Percentiles rank a stretch among this genome's conserved stretches.
phyloP scores from a whole-genome alignment of 1,140 invertebrate species.

The Lordiphosa collinella region DNA sequence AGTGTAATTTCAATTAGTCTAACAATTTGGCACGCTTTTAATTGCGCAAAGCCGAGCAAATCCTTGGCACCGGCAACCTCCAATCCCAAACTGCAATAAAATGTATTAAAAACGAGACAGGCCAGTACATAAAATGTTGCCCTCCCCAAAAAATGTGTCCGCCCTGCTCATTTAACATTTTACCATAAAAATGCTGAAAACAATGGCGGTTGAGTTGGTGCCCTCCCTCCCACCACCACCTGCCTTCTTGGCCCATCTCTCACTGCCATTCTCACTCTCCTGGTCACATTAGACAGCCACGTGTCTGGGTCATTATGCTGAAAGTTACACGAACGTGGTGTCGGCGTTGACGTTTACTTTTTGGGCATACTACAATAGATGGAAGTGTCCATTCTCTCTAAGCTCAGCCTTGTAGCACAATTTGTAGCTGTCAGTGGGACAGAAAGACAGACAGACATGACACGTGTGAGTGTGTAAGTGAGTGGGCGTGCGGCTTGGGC shows the following conservation, averaged over 20 bases:
- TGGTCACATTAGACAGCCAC: slow-evolving; percentile 75
- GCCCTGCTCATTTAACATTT: slow-evolving; percentile 57
- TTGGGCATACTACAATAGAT: slow-evolving; percentile 12
- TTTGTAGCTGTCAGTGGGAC: slow-evolving; percentile 72
- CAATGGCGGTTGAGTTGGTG: slow-evolving; percentile 22
- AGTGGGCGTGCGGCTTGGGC: slow-evolving; percentile 30
- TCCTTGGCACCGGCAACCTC: slow-evolving; percentile 25
- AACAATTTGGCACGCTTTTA: slow-evolving; percentile 62
- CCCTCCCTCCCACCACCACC: slow-evolving; percentile 8
- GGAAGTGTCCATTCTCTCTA: slow-evolving; percentile 28
- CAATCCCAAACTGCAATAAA: slow-evolving; percentile 64
- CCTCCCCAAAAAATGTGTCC: slow-evolving; percentile 1
- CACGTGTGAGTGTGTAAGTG: slow-evolving; percentile 56
- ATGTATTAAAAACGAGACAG: slow-evolving; percentile 70
- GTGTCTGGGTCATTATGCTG: slow-evolving; percentile 77
- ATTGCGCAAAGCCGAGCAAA: slow-evolving; percentile 48
- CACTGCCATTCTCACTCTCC: slow-evolving; percentile 34
- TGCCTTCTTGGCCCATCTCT: slow-evolving; percentile 10
- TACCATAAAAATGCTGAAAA: slow-evolving; percentile 70
- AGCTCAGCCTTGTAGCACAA: slow-evolving; percentile 58
- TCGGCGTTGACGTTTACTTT: slow-evolving; percentile 62
- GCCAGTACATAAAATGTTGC: slow-evolving; percentile 41
- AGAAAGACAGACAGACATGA: slow-evolving; percentile 32
- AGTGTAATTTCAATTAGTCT: slow-evolving; percentile 64
- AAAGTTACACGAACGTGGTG: slow-evolving; percentile 68